These are phyloP conservation scores for Rhagologus leucostigma DNA, from an alignment of 2,113 vertebrate genomes.

Conservation along the genomic window DNA sequence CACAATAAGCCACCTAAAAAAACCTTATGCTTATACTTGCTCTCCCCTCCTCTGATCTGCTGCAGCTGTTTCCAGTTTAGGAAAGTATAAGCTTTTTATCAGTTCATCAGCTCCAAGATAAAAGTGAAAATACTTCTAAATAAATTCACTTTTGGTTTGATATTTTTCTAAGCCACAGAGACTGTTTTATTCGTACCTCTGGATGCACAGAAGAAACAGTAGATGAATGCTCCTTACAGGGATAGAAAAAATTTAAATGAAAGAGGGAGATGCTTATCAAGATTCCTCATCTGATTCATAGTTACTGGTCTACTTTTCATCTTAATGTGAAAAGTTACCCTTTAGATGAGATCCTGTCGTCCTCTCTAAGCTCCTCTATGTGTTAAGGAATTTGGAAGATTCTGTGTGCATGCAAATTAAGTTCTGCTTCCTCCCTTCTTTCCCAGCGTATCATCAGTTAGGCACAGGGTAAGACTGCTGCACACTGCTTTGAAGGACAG, in stretches of 20 bases:
- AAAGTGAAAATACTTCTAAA: background rate
- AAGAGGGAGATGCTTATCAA: background rate
- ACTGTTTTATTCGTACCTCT: background rate
- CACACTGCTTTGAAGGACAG: background rate
- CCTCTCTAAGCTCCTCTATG: background rate
- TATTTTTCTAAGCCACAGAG: background rate
- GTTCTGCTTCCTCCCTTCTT: background rate
- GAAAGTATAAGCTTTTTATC: background rate
- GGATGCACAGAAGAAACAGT: background rate
- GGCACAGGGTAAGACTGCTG: background rate
- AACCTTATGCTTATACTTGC: background rate
- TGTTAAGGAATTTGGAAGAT: background rate
- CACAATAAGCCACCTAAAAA: background rate
- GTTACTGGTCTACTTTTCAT: background rate
- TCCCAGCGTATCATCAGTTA: background rate
- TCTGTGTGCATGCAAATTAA: background rate
- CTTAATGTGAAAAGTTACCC: background rate
- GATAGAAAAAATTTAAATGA: background rate
- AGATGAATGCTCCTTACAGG: background rate
- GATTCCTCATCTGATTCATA: background rate
- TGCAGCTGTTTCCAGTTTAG: background rate
- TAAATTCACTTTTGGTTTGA: background rate
- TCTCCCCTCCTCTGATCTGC: background rate
- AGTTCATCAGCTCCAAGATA: background rate
- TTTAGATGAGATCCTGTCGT: background rate